A percentile compares a stretch with the other conserved stretches of the same genome.
phyloP scores from a whole-genome alignment of 2,113 vertebrate species.

The Otis tarda region DNA sequence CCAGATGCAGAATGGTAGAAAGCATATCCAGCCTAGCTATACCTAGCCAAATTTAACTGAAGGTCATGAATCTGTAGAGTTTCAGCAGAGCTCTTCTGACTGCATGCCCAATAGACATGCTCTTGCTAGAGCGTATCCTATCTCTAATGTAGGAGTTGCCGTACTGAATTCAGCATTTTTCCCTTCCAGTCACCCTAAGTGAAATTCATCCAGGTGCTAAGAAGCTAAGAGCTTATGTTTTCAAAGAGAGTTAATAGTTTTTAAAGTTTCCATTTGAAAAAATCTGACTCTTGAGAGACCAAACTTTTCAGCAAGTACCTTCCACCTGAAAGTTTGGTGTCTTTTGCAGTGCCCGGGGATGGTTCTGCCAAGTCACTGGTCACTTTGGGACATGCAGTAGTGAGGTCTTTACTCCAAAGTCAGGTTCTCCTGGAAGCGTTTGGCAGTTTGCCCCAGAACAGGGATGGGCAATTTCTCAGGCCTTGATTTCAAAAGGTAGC shows the following conservation, averaged over 20 bases:
- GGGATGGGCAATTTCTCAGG: not conserved
- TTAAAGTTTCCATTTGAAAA: not conserved
- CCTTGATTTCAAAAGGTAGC: not conserved
- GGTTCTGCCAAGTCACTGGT: not conserved
- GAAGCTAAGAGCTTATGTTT: not conserved
- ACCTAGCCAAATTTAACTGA: slow-evolving; percentile 19
- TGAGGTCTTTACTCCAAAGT: not conserved
- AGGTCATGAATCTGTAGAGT: slow-evolving; percentile 15
- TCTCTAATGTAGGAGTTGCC: not conserved
- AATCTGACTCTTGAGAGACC: not conserved
- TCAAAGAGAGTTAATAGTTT: not conserved
- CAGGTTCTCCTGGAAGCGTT: not conserved
- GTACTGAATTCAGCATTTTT: not conserved
- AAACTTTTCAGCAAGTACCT: not conserved
- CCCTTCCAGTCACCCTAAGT: not conserved
- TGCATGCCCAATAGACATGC: not conserved
- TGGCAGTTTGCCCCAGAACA: not conserved
- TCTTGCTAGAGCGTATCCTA: not conserved
- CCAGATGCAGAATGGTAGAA: slow-evolving; percentile 39
- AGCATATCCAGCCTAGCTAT: not conserved
- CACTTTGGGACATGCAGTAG: not conserved
- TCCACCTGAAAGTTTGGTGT: not conserved
- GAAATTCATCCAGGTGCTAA: not conserved
- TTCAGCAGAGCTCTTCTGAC: slow-evolving; percentile 1
- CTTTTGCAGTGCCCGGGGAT: not conserved